A percentile compares a stretch with the other conserved stretches of the same genome.
phyloP scores from a whole-genome alignment of 2,113 vertebrate genomes.

The Festucalex cinctus region DNA sequence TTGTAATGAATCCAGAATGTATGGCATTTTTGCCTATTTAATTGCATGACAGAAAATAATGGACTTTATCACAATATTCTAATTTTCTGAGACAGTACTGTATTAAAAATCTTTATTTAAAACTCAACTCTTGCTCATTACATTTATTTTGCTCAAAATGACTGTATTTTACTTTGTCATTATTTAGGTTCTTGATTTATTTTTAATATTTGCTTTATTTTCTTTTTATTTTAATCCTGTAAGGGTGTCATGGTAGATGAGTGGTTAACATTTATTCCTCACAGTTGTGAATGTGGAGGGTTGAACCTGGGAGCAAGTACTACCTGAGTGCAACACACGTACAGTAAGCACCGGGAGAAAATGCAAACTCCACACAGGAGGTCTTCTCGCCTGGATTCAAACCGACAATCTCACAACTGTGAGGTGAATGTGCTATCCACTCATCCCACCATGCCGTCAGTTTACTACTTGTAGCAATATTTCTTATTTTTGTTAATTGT shows the following conservation, averaged over 20 bases:
- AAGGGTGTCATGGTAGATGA: not conserved
- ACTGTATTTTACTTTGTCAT: not conserved
- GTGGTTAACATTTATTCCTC: not conserved
- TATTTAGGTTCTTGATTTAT: not conserved
- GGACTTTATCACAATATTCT: too few relatives aligned
- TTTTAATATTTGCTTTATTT: not conserved
- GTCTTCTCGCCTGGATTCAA: too few relatives aligned
- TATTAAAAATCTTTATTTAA: not conserved
- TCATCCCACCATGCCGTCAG: too few relatives aligned
- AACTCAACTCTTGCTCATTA: not conserved
- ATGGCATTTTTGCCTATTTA: too few relatives aligned
- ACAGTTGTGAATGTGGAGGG: not conserved
- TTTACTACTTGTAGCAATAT: too few relatives aligned
- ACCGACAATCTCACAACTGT: too few relatives aligned
- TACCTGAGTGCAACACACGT: not conserved
- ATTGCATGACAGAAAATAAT: too few relatives aligned
- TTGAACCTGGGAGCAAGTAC: not conserved
- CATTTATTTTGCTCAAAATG: not conserved
- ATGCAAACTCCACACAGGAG: too few relatives aligned
- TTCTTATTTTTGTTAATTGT: too few relatives aligned
- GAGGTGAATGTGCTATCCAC: too few relatives aligned
- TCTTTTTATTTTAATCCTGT: not conserved
- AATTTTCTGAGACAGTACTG: too few relatives aligned
- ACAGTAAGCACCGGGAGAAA: not conserved
- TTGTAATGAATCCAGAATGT: too few relatives aligned